Evolutionary conservation across 2,888 invertebrate genomes (phyloP).

Genomic region (Pristionchus entomophagus): DNA sequence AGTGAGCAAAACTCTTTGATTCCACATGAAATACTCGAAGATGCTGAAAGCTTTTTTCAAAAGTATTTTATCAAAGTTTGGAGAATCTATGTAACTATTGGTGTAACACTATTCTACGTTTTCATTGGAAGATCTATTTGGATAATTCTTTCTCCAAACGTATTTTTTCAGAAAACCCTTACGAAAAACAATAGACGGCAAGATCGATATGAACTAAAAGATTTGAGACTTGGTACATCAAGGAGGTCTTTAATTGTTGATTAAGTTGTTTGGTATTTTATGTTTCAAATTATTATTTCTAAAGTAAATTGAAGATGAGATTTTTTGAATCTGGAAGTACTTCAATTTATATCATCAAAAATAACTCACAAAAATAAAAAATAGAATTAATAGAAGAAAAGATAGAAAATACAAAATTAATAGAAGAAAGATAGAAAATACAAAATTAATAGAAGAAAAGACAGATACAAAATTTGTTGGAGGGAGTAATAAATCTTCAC

Average conservation of each 20-base stretch:
- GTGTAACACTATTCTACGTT: constrained; percentile 17
- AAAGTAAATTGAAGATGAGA: constrained; percentile 49
- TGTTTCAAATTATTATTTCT: neutral
- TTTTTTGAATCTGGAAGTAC: no score
- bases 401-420: no score
- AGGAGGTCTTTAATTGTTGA: no score
- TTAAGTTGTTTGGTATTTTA: no score
- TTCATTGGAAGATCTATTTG: constrained; percentile 32
- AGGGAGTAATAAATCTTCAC: neutral
- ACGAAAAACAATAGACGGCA: neutral
- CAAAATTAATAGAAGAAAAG: constrained; percentile 44
- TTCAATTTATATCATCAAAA: constrained; percentile 50
- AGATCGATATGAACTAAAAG: neutral
- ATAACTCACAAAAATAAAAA: constrained; percentile 53
- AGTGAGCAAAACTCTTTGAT: constrained; percentile 50
- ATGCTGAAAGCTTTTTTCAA: constrained; percentile 49
- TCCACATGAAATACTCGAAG: constrained; percentile 30
- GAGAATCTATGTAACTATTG: constrained; percentile 47
- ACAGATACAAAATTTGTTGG: constrained; percentile 45
- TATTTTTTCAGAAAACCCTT: no score
- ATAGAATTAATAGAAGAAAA: no score
- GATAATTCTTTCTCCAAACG: neutral
- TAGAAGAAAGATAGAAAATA: no score
- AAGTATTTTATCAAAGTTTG: constrained; percentile 54
- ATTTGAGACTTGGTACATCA: neutral